Evolutionary conservation across 1,140 invertebrate species (phyloP), one percentile per base, ranked within the genome.

Genomic region (Drosophila arawakana): DNA sequence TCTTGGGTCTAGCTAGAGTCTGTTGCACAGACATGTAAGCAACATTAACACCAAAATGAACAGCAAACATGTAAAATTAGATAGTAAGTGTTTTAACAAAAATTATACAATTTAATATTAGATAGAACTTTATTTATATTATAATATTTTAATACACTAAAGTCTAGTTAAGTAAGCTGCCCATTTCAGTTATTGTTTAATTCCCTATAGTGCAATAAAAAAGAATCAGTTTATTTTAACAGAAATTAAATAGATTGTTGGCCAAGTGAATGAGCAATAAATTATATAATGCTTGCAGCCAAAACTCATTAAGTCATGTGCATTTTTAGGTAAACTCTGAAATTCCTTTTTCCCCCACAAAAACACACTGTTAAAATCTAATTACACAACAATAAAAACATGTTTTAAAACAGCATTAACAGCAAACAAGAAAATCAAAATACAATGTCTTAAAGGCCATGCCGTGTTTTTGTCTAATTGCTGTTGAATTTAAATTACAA

Each of bases 31-130:
- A 39, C 37, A 25, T 44, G 49, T 39, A 50, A 79, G 69, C 77
- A 72, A 47, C 80, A 72, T 74, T 71, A 75, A 81, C 75, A 75
- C 63, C 68, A 62, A 68, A 76, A 80, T 35, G 59, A 84, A 77
- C 52, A 61, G 77, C 46, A 62, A 35, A 70, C 78, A 85, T 70
- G 78, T 84, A 85, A 74, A 72, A 72, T 86, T 84, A 85, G 82
- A 88, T 76, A 76, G 75, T 79, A 82, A 67, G 73, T 70, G 82
- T 25, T 49, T 25, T 46, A 30, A 30, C 5, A 30, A 30, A 30
- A 30, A 4, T 30, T 3, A 30, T 4, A 1, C 2, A 30, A 30
- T 30, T 30, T 30, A 30, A 30, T 6, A 30, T 30, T 30, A 30
- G 25, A 0, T 30, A 30, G 4, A 30, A 1, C 2, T 21, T 21